These are phyloP conservation scores for Holotrichia oblita DNA, from an alignment of 1,140 invertebrate genomes.

Conservation along the genomic window DNA sequence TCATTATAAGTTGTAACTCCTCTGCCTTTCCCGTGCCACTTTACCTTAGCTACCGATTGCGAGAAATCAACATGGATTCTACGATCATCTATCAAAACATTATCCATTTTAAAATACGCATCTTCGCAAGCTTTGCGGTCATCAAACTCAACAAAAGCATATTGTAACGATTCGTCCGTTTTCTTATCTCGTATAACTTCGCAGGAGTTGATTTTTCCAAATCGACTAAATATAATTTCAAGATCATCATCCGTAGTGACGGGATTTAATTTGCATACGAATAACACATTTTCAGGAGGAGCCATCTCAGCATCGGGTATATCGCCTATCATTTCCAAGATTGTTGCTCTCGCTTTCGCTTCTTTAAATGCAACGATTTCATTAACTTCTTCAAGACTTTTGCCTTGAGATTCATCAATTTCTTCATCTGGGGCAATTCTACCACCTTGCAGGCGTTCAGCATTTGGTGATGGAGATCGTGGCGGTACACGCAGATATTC, in stretches of 20 bases:
- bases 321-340: slow-evolving; percentile 99
- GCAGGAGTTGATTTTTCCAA: slow-evolving; percentile 94
- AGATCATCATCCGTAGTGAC: slow-evolving; percentile 98
- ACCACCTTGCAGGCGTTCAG: slow-evolving; percentile 82
- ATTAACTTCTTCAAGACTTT: slow-evolving; percentile 82
- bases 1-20: slow-evolving; percentile 67
- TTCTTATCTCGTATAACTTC: slow-evolving; percentile 97
- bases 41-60: slow-evolving; percentile 95
- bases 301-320: slow-evolving; percentile 96
- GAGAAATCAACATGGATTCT: slow-evolving; percentile 99
- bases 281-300: slow-evolving; percentile 98
- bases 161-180: slow-evolving; percentile 95
- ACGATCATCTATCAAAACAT: slow-evolving; percentile 98
- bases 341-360: slow-evolving; percentile 95
- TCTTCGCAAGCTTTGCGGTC: slow-evolving; percentile 95
- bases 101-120: slow-evolving; percentile 99
- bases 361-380: slow-evolving; percentile 92
- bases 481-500: slow-evolving; percentile 78
- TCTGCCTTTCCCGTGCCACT: slow-evolving; percentile 86
- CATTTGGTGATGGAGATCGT: slow-evolving; percentile 87
- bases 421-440: slow-evolving; percentile 95
- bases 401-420: slow-evolving; percentile 90
- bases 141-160: slow-evolving; percentile 99
- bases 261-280: slow-evolving; percentile 99
- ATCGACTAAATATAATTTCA: slow-evolving; percentile 97